Evolutionary conservation across 2,888 invertebrate genomes (phyloP).

Genomic region (Machimus atricapillus): DNA sequence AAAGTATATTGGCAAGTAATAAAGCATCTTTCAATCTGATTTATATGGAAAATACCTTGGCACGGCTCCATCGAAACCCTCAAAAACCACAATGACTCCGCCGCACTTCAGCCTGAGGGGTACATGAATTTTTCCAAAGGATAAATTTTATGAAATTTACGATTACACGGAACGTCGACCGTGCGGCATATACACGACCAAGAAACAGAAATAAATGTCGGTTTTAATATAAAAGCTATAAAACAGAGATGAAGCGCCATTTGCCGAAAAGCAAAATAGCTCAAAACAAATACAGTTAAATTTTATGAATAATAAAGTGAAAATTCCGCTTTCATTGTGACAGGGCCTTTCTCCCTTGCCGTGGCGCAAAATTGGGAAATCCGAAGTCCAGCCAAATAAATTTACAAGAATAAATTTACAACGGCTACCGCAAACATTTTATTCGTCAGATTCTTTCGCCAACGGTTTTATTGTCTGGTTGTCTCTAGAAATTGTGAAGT

Average conservation of each 20-base stretch:
- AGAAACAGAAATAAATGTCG: background rate
- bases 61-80: background rate
- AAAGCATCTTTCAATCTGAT: conserved; percentile 10
- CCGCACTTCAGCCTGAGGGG: background rate
- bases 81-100: conserved; percentile 10
- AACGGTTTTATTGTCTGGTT: background rate
- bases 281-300: conserved; percentile 9
- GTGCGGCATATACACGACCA: background rate
- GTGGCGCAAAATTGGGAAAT: background rate
- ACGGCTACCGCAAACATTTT: background rate
- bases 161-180: background rate
- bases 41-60: conserved; percentile 9
- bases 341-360: background rate
- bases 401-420: background rate
- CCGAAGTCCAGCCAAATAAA: background rate
- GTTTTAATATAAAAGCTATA: conserved; percentile 3
- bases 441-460: background rate
- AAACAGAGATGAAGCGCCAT: conserved; percentile 1
- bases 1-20: conserved; percentile 7
- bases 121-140: background rate
- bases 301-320: conserved; percentile 36
- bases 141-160: conserved; percentile 19
- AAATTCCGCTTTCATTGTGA: background rate
- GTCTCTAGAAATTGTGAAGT: background rate
- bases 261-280: background rate